Evolutionary conservation across 2,888 invertebrate genomes (phyloP), one percentile per base, ranked within the genome.

Genomic region (Euphydryas editha): DNA sequence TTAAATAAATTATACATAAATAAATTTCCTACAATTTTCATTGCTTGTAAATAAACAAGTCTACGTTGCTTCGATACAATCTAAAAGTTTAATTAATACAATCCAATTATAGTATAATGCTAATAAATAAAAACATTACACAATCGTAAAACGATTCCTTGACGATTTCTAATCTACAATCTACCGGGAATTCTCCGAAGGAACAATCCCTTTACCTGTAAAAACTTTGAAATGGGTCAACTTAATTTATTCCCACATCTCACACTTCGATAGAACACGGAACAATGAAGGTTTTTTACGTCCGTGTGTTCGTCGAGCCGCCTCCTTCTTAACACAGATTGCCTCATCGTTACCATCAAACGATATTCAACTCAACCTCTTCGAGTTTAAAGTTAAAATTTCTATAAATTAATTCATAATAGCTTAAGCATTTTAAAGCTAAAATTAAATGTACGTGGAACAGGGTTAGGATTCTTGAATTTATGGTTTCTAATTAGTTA

Each of bases 221-320:
- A 81, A 83, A 78, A 75, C 75, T 74, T 82, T 80, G 78, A 81
- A 82, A 81, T 79, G 81, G 82, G 81, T 81, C 80, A 78, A 75
- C 75, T 80, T 86, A 86, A 88, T 86, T 87, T 86, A 88, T 87
- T 85, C 84, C 71, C 76, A 80, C 82, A 80, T 82, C 81, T 85
- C 83, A 83, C 83, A 85, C 86, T 84, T 82, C 79, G 84, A 85
- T 73, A 76, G 79, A 78, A 79, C 81, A 81, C 72, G 76, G 79
- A 78, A 80, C 81, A 81, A 82, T 80, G 76, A 75, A 57, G 58
- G 72, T 76, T 79, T 80, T 77, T 75, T 72, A 68, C 72, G 71
- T 72, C 73, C 73, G 75, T 75, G 75, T 67, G 76, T 77, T 68
- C 73, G 72, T 72, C 76, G 72, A 36, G 17, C 54, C 68, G 74